Base-by-base conservation (phyloP, 2,797 vertebrate species). In the Sorex maritimensis region DNA sequence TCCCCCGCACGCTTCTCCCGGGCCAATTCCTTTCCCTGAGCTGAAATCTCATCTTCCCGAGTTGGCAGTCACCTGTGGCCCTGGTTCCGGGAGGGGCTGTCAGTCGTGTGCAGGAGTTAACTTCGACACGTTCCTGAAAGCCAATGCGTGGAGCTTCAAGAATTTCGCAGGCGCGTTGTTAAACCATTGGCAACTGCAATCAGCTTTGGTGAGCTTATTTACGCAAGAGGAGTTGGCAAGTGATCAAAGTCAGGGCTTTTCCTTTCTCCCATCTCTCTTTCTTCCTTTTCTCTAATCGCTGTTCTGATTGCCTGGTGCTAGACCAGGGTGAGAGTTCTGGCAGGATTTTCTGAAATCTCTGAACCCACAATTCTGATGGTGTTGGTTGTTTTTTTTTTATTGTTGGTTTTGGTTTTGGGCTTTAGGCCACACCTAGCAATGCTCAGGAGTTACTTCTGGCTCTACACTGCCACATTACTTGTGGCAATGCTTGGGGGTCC, bases 161-260 rank as follows among this genome's bases (percentile, higher is more conserved):
- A 73, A 41, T 73, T 73, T 73, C 17, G 24, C 6, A 17, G 82
- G 78, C 52, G 0, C 0, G 15, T 84, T 78, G 63, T 73, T 83
- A 86, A 90, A 80, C 14, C 23, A 78, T 63, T 86, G 46, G n/a
- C 86, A 79, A 65, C 80, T 90, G 28, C 55, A 61, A 68, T 88
- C 30, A 90, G 14, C 49, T 58, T 28, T 41, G 2, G 34, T 63
- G 13, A 80, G 67, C 72, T 9, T 63, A 46, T 75, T 91, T 75
- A 63, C 28, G 41, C 12, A 6, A 69, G 12, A 75, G 81, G 94
- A 78, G 79, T n/a, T 46, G 68, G 49, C 38, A 63, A 65, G 23
- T 74, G 44, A 38, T 84, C 5, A 24, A 89, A 91, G 55, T 71
- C 2, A 61, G 38, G 28, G 15, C 13, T 71, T 55, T 86, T n/a